phyloP scores from a whole-genome alignment of 2,888 invertebrate species.

The Chamaedrilus cognettii region DNA sequence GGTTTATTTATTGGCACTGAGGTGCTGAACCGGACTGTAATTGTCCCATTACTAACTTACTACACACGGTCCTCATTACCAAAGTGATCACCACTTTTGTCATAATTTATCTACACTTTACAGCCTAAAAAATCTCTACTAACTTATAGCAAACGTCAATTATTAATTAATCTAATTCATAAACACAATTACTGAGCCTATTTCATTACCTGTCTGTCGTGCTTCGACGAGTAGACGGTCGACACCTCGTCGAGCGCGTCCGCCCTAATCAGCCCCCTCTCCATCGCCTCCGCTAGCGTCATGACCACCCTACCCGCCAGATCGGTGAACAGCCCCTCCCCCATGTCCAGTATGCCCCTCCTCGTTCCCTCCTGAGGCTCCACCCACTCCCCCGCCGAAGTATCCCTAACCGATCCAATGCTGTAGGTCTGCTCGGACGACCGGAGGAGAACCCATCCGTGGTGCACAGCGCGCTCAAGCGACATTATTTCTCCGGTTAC shows the following conservation, averaged over 20 bases:
- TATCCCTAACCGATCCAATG: slow-evolving; percentile 24
- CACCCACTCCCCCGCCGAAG: slow-evolving; percentile 18
- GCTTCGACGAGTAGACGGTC: background rate
- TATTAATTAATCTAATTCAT: too few species aligned
- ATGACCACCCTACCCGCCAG: slow-evolving; percentile 66
- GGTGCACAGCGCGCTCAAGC: slow-evolving; percentile 68
- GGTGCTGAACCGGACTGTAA: too few species aligned
- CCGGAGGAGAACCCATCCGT: slow-evolving; percentile 60
- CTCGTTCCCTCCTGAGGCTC: slow-evolving; percentile 68
- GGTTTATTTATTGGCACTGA: too few species aligned
- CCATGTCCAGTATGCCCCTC: slow-evolving; percentile 76
- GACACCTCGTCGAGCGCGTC: slow-evolving; percentile 7
- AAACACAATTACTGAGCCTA: too few species aligned
- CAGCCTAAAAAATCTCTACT: too few species aligned
- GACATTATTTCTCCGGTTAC: slow-evolving; percentile 72
- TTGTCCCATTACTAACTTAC: too few species aligned
- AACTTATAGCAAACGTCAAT: too few species aligned
- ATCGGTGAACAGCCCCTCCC: slow-evolving; percentile 62
- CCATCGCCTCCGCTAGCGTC: slow-evolving; percentile 47
- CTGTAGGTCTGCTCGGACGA: slow-evolving; percentile 10
- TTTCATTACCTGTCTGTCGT: slow-evolving; percentile 1
- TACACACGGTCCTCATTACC: too few species aligned
- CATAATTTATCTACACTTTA: too few species aligned
- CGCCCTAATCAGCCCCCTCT: slow-evolving; percentile 32
- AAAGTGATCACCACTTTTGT: too few species aligned